A percentile compares a stretch with the other conserved stretches of the same genome.
phyloP scores from a whole-genome alignment of 2,888 invertebrate genomes.

The Morinoia aosen region DNA sequence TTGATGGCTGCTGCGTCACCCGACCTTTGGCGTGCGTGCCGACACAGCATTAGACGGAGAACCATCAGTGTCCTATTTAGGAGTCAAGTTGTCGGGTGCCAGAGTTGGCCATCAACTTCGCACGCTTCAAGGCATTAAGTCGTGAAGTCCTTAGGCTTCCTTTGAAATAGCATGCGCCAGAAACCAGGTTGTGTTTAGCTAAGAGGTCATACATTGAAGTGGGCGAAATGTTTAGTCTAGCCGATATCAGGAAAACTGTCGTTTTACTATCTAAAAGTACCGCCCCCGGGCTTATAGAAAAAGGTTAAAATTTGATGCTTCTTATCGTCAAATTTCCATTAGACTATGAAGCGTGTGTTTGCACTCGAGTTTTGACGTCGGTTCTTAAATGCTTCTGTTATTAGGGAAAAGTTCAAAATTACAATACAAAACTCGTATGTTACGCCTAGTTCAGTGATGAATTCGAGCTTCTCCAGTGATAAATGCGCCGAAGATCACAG shows the following conservation, averaged over 20 bases:
- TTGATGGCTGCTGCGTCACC: not conserved
- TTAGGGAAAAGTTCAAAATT: too few species aligned
- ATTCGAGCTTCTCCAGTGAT: too few species aligned
- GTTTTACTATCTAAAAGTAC: not conserved
- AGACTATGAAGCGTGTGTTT: not conserved
- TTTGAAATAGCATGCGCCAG: not conserved
- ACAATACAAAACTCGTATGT: too few species aligned
- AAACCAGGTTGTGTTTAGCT: not conserved
- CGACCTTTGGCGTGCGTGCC: not conserved
- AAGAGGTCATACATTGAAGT: not conserved
- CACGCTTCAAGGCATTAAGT: not conserved
- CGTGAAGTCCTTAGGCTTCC: not conserved
- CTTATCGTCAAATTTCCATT: not conserved
- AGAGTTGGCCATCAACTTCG: not conserved
- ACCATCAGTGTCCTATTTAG: constrained; percentile 12
- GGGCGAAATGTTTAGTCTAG: not conserved
- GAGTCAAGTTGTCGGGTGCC: not conserved
- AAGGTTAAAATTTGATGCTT: not conserved
- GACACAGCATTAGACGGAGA: not conserved
- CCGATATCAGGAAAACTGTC: not conserved
- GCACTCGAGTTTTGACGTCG: not conserved
- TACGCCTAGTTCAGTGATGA: too few species aligned
- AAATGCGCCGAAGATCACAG: too few species aligned
- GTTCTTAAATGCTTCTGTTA: not conserved
- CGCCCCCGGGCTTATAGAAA: not conserved